phyloP scores from a whole-genome alignment of 2,888 invertebrate species.

The Neoitamus cyanurus region DNA sequence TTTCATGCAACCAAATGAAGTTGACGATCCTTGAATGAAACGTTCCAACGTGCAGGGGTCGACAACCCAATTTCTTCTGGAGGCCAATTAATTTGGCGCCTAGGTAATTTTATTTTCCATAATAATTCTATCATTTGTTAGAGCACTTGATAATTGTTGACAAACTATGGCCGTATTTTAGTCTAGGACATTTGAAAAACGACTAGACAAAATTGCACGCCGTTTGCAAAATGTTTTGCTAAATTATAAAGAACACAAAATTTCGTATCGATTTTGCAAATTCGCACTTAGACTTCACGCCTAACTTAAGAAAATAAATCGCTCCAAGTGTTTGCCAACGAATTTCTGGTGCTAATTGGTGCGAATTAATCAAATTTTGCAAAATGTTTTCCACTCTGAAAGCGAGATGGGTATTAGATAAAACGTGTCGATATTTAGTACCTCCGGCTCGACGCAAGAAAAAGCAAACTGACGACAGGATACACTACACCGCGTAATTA shows the following conservation, averaged over 20 bases:
- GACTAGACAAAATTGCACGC: background rate
- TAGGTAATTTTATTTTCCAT: background rate
- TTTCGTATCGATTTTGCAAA: background rate
- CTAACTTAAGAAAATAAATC: background rate
- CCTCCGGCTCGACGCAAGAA: background rate
- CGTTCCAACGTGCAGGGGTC: background rate
- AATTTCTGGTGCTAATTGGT: conserved; percentile 7
- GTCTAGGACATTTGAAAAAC: background rate
- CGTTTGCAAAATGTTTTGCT: background rate
- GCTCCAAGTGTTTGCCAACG: background rate
- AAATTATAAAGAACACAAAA: background rate
- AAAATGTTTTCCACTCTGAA: background rate
- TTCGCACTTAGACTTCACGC: background rate
- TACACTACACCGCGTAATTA: background rate
- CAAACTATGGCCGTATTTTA: background rate
- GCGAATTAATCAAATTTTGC: background rate
- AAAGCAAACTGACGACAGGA: background rate
- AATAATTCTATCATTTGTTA: background rate
- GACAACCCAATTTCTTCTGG: background rate
- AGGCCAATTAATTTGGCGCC: background rate
- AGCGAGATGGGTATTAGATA: background rate
- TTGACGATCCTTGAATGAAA: background rate
- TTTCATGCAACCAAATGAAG: background rate
- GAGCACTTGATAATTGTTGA: background rate
- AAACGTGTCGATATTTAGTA: background rate